These are phyloP conservation scores for Biston betularia DNA, from an alignment of 2,888 invertebrate species.

Conservation along the genomic window DNA sequence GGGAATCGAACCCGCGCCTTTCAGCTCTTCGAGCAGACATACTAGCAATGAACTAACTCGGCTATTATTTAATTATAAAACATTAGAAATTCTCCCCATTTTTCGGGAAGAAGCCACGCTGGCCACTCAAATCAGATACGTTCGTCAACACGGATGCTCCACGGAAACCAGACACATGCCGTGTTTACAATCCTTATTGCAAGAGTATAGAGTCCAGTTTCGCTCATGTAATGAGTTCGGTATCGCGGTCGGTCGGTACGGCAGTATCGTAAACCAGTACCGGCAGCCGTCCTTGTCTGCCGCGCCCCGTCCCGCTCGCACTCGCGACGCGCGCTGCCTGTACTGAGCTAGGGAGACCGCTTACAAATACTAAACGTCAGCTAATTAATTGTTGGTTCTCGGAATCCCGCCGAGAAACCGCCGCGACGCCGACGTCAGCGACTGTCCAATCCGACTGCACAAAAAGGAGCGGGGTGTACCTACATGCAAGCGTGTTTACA, in stretches of 20 bases:
- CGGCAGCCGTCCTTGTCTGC: conserved; percentile 5
- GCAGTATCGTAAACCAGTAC: conserved; percentile 13
- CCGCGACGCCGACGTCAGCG: too few relatives aligned
- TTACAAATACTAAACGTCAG: background rate
- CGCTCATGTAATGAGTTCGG: too few relatives aligned
- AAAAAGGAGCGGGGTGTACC: too few relatives aligned
- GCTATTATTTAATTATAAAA: too few relatives aligned
- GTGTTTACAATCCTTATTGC: background rate
- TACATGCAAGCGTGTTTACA: too few relatives aligned
- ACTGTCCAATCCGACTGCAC: too few relatives aligned
- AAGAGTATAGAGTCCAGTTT: background rate
- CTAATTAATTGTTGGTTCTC: conserved; percentile 1
- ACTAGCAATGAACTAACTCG: too few relatives aligned
- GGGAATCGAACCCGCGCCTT: too few relatives aligned
- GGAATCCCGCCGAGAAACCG: background rate
- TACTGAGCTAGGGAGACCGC: too few relatives aligned
- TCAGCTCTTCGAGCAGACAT: too few relatives aligned
- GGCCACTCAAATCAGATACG: background rate
- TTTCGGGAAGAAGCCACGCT: background rate
- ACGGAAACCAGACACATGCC: conserved; percentile 11
- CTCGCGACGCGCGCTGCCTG: too few relatives aligned
- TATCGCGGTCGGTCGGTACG: background rate
- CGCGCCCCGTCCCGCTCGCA: conserved; percentile 9
- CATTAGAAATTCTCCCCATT: background rate
- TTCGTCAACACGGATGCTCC: background rate